Percentiles rank a stretch among this genome's conserved stretches.
Evolutionary conservation across 1,140 invertebrate genomes (phyloP).

Genomic region (Nasonia vitripennis): DNA sequence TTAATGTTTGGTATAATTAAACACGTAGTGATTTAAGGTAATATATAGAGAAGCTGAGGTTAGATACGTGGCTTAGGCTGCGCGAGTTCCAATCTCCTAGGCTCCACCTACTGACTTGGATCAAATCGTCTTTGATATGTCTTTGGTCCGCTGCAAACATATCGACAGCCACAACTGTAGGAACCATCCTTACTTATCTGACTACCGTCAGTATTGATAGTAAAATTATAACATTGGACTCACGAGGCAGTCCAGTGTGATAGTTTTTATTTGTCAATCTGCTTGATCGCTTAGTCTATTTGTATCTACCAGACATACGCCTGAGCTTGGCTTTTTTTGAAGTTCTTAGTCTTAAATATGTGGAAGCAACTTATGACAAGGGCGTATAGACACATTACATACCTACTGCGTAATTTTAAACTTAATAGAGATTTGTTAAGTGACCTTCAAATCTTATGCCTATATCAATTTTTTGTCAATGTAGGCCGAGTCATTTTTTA

Average conservation of each 20-base stretch:
- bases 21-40: slow-evolving; percentile 75
- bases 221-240: slow-evolving; percentile 59
- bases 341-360: slow-evolving; percentile 27
- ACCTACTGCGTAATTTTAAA: not conserved
- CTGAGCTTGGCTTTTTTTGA: not conserved
- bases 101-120: slow-evolving; percentile 76
- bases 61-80: slow-evolving; percentile 76
- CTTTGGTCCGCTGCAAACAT: slow-evolving; percentile 74
- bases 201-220: slow-evolving; percentile 60
- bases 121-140: slow-evolving; percentile 75
- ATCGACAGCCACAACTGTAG: slow-evolving; percentile 75
- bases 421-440: slow-evolving; percentile 11
- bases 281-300: slow-evolving; percentile 14
- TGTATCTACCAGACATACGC: not conserved
- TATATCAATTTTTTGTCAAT: slow-evolving; percentile 5
- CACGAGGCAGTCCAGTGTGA: slow-evolving; percentile 18
- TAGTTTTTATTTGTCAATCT: slow-evolving; percentile 28
- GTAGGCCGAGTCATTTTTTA: not conserved
- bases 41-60: slow-evolving; percentile 76
- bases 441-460: slow-evolving; percentile 5
- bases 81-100: slow-evolving; percentile 72
- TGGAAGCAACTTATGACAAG: not conserved
- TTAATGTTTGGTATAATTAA: slow-evolving; percentile 71
- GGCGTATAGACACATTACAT: slow-evolving; percentile 7
- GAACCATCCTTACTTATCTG: slow-evolving; percentile 65